phyloP scores from a whole-genome alignment of 1,140 invertebrate species.

The Drosophila pseudoananassae region DNA sequence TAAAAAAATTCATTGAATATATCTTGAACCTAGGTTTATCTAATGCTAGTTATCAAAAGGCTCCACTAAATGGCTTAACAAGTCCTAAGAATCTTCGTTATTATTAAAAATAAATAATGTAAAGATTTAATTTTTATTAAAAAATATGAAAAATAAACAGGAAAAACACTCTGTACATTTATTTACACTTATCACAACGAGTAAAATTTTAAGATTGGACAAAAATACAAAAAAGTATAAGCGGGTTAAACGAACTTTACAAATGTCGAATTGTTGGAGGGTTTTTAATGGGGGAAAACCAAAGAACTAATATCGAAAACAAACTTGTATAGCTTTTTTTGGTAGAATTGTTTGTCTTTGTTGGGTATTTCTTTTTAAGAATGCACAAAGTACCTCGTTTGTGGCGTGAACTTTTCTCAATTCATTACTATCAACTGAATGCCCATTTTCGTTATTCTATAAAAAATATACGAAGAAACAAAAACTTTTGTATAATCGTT shows the following conservation, averaged over 20 bases:
- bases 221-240: slow-evolving; percentile 41
- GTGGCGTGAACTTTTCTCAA: slow-evolving; percentile 84
- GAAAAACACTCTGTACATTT: slow-evolving; percentile 76
- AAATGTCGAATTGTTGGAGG: slow-evolving; percentile 66
- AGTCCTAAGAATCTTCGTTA: slow-evolving; percentile 2
- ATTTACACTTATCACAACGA: slow-evolving; percentile 80
- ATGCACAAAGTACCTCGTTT: slow-evolving; percentile 85
- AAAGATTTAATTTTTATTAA: slow-evolving; percentile 1
- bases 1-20: neutral
- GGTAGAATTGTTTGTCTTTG: slow-evolving; percentile 48
- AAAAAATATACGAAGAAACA: slow-evolving; percentile 80
- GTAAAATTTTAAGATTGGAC: slow-evolving; percentile 47
- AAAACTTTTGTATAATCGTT: slow-evolving; percentile 70
- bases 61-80: slow-evolving; percentile 23
- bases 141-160: slow-evolving; percentile 36
- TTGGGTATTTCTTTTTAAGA: slow-evolving; percentile 59
- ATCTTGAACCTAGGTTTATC: slow-evolving; percentile 7
- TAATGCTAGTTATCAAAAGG: neutral
- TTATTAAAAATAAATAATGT: slow-evolving; percentile 12
- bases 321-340: slow-evolving; percentile 53
- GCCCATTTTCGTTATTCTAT: slow-evolving; percentile 84
- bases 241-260: slow-evolving; percentile 59
- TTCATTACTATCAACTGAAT: slow-evolving; percentile 84
- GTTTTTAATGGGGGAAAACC: slow-evolving; percentile 64
- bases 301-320: slow-evolving; percentile 63